A percentile compares a stretch with the other conserved stretches of the same genome.
These are phyloP conservation scores for Pseudachorutes palmiensis DNA, from an alignment of 1,140 invertebrate genomes.

Conservation along the genomic window DNA sequence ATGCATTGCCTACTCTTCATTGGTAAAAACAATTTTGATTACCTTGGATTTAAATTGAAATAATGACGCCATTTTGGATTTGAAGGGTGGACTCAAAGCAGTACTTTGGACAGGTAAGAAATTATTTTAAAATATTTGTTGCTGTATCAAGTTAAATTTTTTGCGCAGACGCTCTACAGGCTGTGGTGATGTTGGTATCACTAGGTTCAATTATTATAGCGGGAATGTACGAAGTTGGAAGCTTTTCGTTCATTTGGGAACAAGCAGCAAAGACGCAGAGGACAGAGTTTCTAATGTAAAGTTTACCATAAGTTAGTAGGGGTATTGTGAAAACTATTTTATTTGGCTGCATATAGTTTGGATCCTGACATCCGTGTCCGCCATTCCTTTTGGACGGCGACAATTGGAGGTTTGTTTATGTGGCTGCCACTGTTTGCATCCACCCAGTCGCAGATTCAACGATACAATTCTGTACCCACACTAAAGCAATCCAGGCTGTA, in stretches of 20 bases:
- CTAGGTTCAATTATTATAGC: conserved; percentile 46
- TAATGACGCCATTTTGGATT: neutral
- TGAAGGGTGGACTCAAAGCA: conserved; percentile 23
- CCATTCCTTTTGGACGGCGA: conserved; percentile 81
- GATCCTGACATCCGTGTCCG: conserved; percentile 46
- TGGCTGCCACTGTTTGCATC: conserved; percentile 86
- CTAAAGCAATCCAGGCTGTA: conserved; percentile 42
- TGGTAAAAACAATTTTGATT: too few species aligned
- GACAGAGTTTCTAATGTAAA: conserved; percentile 47
- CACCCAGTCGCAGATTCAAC: conserved; percentile 67
- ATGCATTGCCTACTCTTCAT: conserved; percentile 85
- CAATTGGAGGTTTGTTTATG: conserved; percentile 79
- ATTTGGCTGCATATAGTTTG: conserved; percentile 41
- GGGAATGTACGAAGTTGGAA: conserved; percentile 46
- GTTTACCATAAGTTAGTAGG: too few species aligned
- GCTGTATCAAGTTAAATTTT: too few species aligned
- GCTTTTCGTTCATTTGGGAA: conserved; percentile 44
- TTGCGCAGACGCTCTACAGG: conserved; percentile 73
- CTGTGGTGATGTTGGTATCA: conserved; percentile 57
- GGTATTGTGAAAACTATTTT: conserved; percentile 12
- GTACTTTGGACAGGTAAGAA: conserved; percentile 75
- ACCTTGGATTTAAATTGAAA: conserved; percentile 20
- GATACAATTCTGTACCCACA: conserved; percentile 28
- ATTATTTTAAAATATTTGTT: too few species aligned
- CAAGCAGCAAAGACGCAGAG: conserved; percentile 41